Conservation (phyloP, 2,888 invertebrate genomes). For the Caenorhabditis sp. region DNA sequence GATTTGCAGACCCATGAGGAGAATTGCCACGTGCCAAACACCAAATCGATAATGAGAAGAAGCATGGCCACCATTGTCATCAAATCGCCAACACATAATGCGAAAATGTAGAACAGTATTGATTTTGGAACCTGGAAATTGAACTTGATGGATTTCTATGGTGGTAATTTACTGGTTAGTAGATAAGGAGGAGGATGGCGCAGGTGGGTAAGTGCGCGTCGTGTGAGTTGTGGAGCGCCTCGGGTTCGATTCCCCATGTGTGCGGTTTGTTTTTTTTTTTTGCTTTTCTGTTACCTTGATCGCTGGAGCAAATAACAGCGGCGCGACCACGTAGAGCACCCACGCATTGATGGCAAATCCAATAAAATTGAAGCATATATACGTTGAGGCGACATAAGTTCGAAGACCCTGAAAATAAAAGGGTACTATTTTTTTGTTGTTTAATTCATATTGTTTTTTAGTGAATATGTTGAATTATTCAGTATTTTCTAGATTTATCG, state of each 20-base stretch:
- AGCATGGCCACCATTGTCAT: conserved; percentile 70
- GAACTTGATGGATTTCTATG: not conserved
- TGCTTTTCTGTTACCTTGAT: conserved; percentile 36
- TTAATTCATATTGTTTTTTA: not conserved
- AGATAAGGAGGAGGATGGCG: too few relatives aligned
- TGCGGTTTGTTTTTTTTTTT: too few relatives aligned
- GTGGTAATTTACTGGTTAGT: too few relatives aligned
- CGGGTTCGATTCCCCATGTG: too few relatives aligned
- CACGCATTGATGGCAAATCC: conserved; percentile 67
- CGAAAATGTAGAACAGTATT: conserved; percentile 69
- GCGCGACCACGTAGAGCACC: conserved; percentile 68
- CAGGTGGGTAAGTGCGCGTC: too few relatives aligned
- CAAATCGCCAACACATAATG: conserved; percentile 67
- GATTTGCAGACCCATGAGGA: conserved; percentile 61
- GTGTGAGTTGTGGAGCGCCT: too few relatives aligned
- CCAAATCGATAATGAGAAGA: conserved; percentile 64
- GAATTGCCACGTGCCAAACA: conserved; percentile 68
- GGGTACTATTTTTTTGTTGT: not conserved
- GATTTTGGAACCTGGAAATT: conserved; percentile 62
- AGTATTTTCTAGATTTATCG: not conserved
- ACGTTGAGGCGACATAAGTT: conserved; percentile 67
- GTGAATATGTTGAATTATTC: not conserved
- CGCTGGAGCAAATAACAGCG: conserved; percentile 62
- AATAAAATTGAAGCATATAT: conserved; percentile 66
- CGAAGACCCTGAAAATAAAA: conserved; percentile 62